Percentiles rank a stretch among this genome's conserved stretches.
Conservation (phyloP, 2,797 vertebrate genomes). For the Numenius phaeopus region DNA sequence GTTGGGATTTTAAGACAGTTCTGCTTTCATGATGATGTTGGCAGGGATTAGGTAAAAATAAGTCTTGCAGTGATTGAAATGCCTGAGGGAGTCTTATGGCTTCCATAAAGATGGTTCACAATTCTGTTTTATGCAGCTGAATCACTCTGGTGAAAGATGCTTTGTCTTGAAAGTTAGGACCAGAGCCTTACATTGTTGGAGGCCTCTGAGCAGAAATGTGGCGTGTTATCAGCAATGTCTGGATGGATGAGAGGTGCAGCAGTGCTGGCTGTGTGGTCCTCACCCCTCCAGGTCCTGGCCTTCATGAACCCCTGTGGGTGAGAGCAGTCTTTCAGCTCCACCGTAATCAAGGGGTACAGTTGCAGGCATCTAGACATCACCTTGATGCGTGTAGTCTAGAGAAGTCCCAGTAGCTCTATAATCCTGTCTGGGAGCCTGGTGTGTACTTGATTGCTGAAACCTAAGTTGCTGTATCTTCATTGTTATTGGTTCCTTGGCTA, state of each 20-base stretch:
- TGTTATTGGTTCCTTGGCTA: neutral
- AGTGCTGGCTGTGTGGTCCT: accelerated
- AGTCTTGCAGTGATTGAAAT: neutral
- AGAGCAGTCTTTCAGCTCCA: neutral
- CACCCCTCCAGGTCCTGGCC: accelerated
- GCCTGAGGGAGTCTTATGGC: accelerated
- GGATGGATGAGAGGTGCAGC: neutral
- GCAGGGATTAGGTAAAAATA: neutral
- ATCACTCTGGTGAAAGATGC: neutral
- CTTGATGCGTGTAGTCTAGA: neutral
- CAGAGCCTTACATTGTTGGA: neutral
- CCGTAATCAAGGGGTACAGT: neutral
- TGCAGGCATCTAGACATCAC: neutral
- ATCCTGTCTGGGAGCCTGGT: neutral
- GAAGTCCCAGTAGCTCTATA: neutral
- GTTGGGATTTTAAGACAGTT: neutral
- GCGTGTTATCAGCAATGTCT: neutral
- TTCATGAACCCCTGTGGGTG: neutral
- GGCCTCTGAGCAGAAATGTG: neutral
- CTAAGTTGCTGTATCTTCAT: neutral
- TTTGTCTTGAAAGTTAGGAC: neutral
- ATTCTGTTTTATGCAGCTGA: neutral
- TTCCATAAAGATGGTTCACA: neutral
- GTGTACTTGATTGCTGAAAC: neutral
- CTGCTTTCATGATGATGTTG: neutral